Percentiles rank a stretch among this genome's conserved stretches.
Evolutionary conservation across 1,140 invertebrate species (phyloP).

Genomic region (Oryctes rhinoceros): DNA sequence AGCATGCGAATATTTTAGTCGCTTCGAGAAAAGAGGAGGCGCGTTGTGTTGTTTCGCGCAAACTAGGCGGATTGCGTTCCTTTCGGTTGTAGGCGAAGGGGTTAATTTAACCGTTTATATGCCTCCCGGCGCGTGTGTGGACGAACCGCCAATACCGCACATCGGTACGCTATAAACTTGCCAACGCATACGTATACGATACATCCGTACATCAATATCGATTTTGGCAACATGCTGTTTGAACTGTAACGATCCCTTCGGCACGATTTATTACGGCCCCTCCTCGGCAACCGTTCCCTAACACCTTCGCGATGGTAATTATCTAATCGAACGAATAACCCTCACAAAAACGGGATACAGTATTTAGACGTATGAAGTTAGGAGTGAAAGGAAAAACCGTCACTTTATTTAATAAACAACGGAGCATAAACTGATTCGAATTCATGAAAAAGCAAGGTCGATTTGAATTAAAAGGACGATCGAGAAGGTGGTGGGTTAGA

Average conservation of each 20-base stretch:
- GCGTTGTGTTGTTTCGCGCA: not conserved
- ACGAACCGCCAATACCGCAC: not conserved
- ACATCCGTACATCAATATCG: not conserved
- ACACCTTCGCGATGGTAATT: not conserved
- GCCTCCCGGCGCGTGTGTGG: not conserved
- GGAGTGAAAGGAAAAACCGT: too few relatives aligned
- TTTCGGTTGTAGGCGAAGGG: not conserved
- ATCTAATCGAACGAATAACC: not conserved
- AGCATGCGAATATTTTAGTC: not conserved
- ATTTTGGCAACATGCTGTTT: slow-evolving; percentile 9
- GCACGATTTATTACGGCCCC: not conserved
- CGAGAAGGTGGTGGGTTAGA: too few relatives aligned
- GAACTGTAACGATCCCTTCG: slow-evolving; percentile 3
- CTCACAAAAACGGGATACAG: not conserved
- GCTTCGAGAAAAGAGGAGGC: not conserved
- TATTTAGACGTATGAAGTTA: too few relatives aligned
- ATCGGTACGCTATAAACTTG: not conserved
- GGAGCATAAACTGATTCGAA: too few relatives aligned
- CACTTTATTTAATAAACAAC: too few relatives aligned
- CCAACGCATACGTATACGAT: too few relatives aligned
- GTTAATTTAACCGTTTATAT: slow-evolving; percentile 32
- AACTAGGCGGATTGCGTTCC: not conserved
- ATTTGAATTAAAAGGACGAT: too few relatives aligned
- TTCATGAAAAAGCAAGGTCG: too few relatives aligned
- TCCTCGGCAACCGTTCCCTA: not conserved